phyloP scores from a whole-genome alignment of 2,113 vertebrate species.

The Oryzias melastigma region DNA sequence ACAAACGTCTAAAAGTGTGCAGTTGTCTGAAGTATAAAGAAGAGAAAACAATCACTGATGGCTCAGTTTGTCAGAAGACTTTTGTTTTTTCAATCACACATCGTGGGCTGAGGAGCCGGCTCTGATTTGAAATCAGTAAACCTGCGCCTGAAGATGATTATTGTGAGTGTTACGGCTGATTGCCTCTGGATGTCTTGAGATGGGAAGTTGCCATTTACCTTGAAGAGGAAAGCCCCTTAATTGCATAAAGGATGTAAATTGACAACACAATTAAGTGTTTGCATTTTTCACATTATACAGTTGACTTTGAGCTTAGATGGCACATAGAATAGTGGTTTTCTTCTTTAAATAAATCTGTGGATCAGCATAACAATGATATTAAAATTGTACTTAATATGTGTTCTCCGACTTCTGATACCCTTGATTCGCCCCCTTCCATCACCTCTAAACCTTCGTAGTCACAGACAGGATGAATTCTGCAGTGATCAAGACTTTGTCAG shows the following conservation, averaged over 20 bases:
- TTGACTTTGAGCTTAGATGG: conserved; percentile 14
- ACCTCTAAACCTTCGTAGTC: no score
- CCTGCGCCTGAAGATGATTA: conserved; percentile 47
- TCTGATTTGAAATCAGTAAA: conserved; percentile 47
- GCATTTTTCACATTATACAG: neutral
- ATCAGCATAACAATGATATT: no score
- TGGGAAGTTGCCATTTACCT: conserved; percentile 23
- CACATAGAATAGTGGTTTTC: neutral
- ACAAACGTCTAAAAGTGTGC: conserved; percentile 23
- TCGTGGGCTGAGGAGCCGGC: conserved; percentile 40
- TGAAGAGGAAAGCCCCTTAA: neutral
- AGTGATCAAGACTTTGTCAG: no score
- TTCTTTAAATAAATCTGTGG: no score
- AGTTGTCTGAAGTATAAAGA: conserved; percentile 8
- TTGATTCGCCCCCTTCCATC: no score
- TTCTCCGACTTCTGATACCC: no score
- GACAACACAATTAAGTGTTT: neutral
- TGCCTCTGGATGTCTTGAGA: conserved; percentile 61
- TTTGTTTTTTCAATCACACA: conserved; percentile 42
- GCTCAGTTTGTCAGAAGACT: conserved; percentile 31
- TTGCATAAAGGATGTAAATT: neutral
- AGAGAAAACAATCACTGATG: neutral
- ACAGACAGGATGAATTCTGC: no score
- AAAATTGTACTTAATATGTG: no score
- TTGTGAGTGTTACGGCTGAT: conserved; percentile 45